Evolutionary conservation across 1,140 invertebrate species (phyloP), one percentile per base, ranked within the genome.

Genomic region (Coelopa frigida): DNA sequence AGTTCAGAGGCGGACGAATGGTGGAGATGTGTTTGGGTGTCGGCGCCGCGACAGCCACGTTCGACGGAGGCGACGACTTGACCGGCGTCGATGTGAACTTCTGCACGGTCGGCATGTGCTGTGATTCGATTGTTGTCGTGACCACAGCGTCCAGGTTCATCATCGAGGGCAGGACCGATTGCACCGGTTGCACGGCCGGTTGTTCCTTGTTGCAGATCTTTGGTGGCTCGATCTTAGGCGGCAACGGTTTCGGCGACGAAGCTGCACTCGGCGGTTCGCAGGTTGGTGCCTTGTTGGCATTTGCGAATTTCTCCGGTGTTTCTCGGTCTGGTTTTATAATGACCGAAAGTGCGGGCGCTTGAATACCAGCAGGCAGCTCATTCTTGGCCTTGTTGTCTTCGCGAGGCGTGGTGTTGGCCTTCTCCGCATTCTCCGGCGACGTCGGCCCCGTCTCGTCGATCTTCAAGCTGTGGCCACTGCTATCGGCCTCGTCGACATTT

Each of bases 401-500:
- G n/a, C n/a, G n/a, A 10, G 17, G n/a, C 5, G 31, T 11, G 14
- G 26, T 10, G 38, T 26, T 48, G 18, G 35, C 32, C 18, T 43
- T 48, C 21, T 48, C 40, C 24, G 31, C 37, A 10, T 3, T 11
- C 40, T 15, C 11, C n/a, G 15, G 38, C 37, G 17, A 43, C 1
- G 46, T 43, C 24, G 32, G 40, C 7, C 49, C 57, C 0, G 62
- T 62, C 24, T 66, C 63, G 38, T 67, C 63, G 18, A 67, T 67
- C 55, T 64, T 66, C 0, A 67, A 50, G 39, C 53, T 61, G 1
- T 63, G 61, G 4, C 63, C 63, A 37, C 63, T 64, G 41, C 60
- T 67, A 38, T 67, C 60, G 6, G 60, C 69, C 37, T 79, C 77
- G 44, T 78, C 78, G 41, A 73, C 72, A n/a, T 72, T 76, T 57